phyloP scores from a whole-genome alignment of 2,113 vertebrate genomes.

The Quiscalus mexicanus region DNA sequence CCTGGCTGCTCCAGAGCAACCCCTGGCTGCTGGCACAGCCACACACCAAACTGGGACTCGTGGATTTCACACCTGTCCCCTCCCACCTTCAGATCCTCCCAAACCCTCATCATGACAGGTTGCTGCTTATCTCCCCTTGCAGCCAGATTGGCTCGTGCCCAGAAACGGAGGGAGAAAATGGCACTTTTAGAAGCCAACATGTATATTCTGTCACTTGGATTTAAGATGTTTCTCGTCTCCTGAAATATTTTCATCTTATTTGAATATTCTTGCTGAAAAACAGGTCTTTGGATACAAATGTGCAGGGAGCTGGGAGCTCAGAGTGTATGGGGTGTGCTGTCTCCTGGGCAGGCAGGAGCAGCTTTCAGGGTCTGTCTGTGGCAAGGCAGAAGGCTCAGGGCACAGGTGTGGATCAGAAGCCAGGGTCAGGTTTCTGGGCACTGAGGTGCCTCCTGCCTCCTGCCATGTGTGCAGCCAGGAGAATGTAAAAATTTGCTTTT shows the following conservation, averaged over 20 bases:
- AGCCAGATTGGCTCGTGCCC: neutral
- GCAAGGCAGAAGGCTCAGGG: neutral
- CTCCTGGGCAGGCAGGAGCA: neutral
- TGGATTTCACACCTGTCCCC: neutral
- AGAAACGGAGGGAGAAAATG: neutral
- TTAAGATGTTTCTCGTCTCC: neutral
- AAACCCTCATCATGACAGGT: accelerated
- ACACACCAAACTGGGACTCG: accelerated
- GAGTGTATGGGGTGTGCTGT: neutral
- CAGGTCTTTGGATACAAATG: neutral
- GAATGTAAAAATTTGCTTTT: neutral
- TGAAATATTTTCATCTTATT: conserved; percentile 49
- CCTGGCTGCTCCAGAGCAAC: neutral
- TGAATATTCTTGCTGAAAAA: conserved; percentile 45
- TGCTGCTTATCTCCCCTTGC: neutral
- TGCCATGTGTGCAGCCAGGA: neutral
- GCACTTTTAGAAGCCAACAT: neutral
- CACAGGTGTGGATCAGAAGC: neutral
- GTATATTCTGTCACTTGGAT: conserved; percentile 16
- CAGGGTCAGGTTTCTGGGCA: neutral
- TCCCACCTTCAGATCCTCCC: neutral
- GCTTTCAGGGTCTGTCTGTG: neutral
- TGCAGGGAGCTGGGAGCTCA: neutral
- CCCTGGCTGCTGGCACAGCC: neutral
- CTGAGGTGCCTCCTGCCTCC: neutral